Evolutionary conservation across 1,140 invertebrate genomes (phyloP).

Genomic region (Planococcus citri): DNA sequence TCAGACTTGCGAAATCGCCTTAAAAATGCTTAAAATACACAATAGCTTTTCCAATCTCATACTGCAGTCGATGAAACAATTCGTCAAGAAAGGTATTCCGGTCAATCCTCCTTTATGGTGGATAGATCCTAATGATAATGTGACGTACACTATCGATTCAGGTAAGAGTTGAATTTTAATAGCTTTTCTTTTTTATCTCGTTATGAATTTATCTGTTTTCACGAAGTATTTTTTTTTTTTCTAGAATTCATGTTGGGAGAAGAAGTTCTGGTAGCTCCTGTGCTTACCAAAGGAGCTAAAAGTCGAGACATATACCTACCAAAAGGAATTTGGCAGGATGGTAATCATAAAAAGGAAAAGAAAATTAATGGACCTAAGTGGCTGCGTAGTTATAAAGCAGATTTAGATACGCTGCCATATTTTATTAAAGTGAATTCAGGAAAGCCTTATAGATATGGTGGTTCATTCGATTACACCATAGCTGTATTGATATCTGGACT

Average conservation of each 20-base stretch:
- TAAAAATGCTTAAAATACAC: slow-evolving; percentile 53
- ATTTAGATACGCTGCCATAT: slow-evolving; percentile 50
- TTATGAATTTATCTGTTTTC: background rate
- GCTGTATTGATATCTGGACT: too few species aligned
- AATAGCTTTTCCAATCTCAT: slow-evolving; percentile 50
- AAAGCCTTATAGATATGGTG: too few species aligned
- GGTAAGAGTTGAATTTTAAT: slow-evolving; percentile 35
- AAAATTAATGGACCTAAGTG: slow-evolving; percentile 46
- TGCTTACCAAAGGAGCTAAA: slow-evolving; percentile 50
- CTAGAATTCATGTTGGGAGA: slow-evolving; percentile 73
- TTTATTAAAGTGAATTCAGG: slow-evolving; percentile 34
- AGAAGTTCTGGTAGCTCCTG: slow-evolving; percentile 67
- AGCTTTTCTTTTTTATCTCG: background rate
- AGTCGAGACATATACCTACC: slow-evolving; percentile 65
- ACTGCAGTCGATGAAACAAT: slow-evolving; percentile 42
- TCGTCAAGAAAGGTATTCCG: slow-evolving; percentile 50
- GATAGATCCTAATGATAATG: slow-evolving; percentile 55
- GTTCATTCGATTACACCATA: too few species aligned
- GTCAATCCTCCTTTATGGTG: slow-evolving; percentile 84
- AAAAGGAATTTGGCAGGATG: slow-evolving; percentile 49
- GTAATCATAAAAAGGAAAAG: slow-evolving; percentile 37
- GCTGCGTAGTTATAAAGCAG: slow-evolving; percentile 51
- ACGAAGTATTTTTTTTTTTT: slow-evolving; percentile 21
- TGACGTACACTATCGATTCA: slow-evolving; percentile 50
- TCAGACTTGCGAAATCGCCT: slow-evolving; percentile 49